Evolutionary conservation across 2,888 invertebrate species (phyloP).

Genomic region (Capitulum mitella): DNA sequence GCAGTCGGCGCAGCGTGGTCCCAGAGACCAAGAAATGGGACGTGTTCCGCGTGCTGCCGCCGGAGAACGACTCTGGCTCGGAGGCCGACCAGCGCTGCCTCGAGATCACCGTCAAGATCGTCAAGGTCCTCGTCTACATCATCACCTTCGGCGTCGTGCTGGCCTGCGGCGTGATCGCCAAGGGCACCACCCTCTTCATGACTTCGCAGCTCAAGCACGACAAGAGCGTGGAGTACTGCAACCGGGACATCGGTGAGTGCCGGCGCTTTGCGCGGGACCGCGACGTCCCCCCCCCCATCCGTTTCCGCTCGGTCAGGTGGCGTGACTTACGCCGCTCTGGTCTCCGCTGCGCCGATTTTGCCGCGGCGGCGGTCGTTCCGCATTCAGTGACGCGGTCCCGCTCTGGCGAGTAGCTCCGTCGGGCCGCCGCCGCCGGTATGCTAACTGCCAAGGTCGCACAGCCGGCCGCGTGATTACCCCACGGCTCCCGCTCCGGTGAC

Average conservation of each 20-base stretch:
- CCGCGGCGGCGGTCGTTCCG: too few relatives aligned
- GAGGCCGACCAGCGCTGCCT: slow-evolving; percentile 65
- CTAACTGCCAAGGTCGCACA: too few relatives aligned
- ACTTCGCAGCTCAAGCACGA: slow-evolving; percentile 74
- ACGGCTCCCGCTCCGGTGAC: too few relatives aligned
- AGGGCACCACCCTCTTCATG: slow-evolving; percentile 84
- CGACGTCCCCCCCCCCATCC: too few relatives aligned
- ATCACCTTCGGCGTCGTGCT: slow-evolving; percentile 78
- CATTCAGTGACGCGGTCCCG: too few relatives aligned
- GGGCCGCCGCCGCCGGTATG: too few relatives aligned
- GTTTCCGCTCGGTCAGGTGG: too few relatives aligned
- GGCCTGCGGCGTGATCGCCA: slow-evolving; percentile 74
- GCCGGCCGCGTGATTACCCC: too few relatives aligned
- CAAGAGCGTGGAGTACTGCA: slow-evolving; percentile 56
- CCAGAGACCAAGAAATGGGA: slow-evolving; percentile 63
- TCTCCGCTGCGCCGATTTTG: too few relatives aligned
- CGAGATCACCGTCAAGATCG: slow-evolving; percentile 54
- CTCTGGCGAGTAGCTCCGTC: too few relatives aligned
- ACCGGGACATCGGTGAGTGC: slow-evolving; percentile 23
- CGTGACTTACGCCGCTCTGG: too few relatives aligned
- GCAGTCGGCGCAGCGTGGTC: slow-evolving; percentile 47
- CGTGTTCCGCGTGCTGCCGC: slow-evolving; percentile 64
- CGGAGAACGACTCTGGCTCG: slow-evolving; percentile 60
- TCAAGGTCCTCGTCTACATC: slow-evolving; percentile 71
- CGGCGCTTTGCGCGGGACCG: too few relatives aligned